phyloP scores from a whole-genome alignment of 1,140 invertebrate species.

The Sycophaga agraensis region DNA sequence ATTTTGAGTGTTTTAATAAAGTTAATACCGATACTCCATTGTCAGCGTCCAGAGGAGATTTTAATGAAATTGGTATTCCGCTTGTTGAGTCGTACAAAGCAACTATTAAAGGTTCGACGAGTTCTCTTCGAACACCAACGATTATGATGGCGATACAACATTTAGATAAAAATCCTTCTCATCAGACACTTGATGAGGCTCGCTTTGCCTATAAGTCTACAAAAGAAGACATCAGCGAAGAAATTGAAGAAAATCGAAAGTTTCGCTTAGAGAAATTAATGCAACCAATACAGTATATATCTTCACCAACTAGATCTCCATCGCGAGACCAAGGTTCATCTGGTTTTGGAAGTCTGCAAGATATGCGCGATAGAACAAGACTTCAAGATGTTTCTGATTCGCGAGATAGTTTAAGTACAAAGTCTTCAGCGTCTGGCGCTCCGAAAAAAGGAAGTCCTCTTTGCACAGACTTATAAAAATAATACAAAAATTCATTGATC shows the following conservation, averaged over 20 bases:
- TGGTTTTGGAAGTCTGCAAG: conserved; percentile 45
- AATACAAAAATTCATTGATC: no score
- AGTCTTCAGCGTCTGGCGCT: conserved; percentile 32
- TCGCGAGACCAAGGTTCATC: conserved; percentile 44
- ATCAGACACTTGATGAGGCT: conserved; percentile 2
- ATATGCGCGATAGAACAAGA: conserved; percentile 35
- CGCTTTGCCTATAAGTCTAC: neutral
- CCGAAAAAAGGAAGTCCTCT: conserved; percentile 28
- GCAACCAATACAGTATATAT: conserved; percentile 29
- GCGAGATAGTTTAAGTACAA: conserved; percentile 36
- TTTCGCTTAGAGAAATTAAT: conserved; percentile 26
- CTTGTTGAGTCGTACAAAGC: conserved; percentile 34
- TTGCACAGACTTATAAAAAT: conserved; percentile 40
- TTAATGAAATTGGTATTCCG: conserved; percentile 55
- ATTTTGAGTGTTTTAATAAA: conserved; percentile 35
- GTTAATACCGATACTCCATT: neutral
- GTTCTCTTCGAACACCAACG: conserved; percentile 26
- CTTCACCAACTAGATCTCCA: conserved; percentile 32
- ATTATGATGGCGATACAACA: conserved; percentile 32
- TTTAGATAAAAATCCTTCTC: conserved; percentile 14
- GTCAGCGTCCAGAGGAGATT: conserved; percentile 41
- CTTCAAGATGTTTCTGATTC: conserved; percentile 29
- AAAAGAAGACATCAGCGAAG: neutral
- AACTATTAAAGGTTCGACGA: conserved; percentile 17
- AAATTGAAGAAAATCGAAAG: conserved; percentile 18